Conservation (phyloP, 2,113 vertebrate species). For the Arizona elegans region DNA sequence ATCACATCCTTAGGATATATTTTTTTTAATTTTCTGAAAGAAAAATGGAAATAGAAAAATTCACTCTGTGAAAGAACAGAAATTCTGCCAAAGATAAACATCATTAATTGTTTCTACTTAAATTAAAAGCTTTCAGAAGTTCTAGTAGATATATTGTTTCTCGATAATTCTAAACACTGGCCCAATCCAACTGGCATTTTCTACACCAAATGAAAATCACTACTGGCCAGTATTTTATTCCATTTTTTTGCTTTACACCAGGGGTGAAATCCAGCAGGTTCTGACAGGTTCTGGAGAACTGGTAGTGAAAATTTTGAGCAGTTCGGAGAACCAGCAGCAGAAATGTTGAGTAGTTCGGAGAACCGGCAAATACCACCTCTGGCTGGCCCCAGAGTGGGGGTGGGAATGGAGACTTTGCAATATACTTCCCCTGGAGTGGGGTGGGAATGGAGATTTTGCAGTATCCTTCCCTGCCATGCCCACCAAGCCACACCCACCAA, state of each 20-base stretch:
- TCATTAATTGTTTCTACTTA: neutral
- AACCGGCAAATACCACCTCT: too few species aligned
- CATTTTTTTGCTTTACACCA: neutral
- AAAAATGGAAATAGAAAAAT: neutral
- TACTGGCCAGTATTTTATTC: neutral
- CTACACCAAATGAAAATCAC: neutral
- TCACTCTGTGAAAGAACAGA: neutral
- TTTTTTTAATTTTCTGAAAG: neutral
- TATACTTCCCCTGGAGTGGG: too few species aligned
- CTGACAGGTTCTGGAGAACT: too few species aligned
- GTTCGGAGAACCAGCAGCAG: too few species aligned
- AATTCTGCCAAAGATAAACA: neutral
- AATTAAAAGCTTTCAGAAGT: neutral
- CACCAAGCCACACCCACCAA: too few species aligned
- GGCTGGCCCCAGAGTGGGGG: too few species aligned
- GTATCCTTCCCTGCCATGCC: too few species aligned
- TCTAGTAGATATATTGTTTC: neutral
- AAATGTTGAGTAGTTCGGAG: too few species aligned
- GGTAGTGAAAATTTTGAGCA: too few species aligned
- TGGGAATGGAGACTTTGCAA: too few species aligned
- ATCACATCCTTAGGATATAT: neutral
- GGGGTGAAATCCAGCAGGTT: too few species aligned
- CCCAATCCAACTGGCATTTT: neutral
- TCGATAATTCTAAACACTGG: neutral
- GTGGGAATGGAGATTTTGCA: too few species aligned